Conservation (phyloP, 2,888 invertebrate species). For the Strigamia transsilvanica region DNA sequence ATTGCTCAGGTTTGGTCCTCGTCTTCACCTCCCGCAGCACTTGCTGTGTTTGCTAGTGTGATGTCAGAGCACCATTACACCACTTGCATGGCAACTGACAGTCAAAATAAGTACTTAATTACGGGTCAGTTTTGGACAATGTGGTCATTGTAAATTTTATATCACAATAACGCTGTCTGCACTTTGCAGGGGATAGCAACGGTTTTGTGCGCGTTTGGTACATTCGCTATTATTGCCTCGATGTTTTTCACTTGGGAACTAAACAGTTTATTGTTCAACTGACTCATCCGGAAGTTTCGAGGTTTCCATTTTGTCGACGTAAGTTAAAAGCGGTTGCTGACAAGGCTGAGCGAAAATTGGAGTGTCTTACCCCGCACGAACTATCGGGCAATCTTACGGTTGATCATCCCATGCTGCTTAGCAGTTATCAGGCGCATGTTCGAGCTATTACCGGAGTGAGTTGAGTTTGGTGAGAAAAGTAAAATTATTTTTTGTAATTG, state of each 20-base stretch:
- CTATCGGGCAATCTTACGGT: not conserved
- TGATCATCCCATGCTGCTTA: not conserved
- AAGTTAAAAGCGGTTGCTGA: not conserved
- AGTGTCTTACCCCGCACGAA: not conserved
- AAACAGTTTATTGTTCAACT: not conserved
- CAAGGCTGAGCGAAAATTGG: not conserved
- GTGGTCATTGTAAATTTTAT: too few relatives aligned
- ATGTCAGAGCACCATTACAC: not conserved
- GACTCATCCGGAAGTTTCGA: not conserved
- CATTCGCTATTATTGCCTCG: not conserved
- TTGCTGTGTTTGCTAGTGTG: not conserved
- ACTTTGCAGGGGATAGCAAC: not conserved
- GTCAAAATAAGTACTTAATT: not conserved
- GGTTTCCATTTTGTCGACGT: not conserved
- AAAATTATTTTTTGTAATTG: not conserved
- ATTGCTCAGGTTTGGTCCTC: not conserved
- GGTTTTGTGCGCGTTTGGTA: slow-evolving; percentile 18
- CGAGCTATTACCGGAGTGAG: not conserved
- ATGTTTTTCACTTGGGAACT: not conserved
- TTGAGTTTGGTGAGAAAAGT: not conserved
- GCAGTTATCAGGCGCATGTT: not conserved
- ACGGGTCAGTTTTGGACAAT: not conserved
- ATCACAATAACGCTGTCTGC: too few relatives aligned
- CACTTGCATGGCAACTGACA: slow-evolving; percentile 15
- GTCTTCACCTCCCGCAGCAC: not conserved